Conservation (phyloP, 1,140 invertebrate genomes). For the Drosophila carrolli region DNA sequence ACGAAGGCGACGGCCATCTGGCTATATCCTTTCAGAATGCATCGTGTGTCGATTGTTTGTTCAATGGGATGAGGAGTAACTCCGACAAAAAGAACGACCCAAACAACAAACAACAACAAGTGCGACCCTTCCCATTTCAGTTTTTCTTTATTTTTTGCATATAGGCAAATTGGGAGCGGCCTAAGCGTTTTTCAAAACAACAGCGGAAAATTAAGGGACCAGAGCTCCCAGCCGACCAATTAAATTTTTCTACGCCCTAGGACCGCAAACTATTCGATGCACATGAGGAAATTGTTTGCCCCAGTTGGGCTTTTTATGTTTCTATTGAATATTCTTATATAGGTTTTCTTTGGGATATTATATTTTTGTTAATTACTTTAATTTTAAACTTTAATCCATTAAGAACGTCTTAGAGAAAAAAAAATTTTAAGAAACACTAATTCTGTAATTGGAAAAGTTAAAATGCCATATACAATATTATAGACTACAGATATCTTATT, state of each 20-base stretch:
- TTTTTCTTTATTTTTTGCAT: constrained; percentile 26
- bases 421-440: no score
- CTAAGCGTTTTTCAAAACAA: constrained; percentile 61
- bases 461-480: no score
- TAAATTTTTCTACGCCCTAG: constrained; percentile 61
- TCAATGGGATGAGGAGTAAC: constrained; percentile 11
- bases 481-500: no score
- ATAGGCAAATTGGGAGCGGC: constrained; percentile 14
- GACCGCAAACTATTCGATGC: constrained; percentile 59
- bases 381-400: no score
- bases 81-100: not conserved
- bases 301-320: not conserved
- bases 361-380: no score
- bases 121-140: constrained; percentile 23
- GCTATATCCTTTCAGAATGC: constrained; percentile 20
- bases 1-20: constrained; percentile 23
- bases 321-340: not conserved
- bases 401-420: no score
- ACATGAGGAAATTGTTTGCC: constrained; percentile 11
- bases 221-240: constrained; percentile 55
- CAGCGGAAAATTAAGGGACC: constrained; percentile 45
- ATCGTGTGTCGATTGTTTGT: constrained; percentile 46
- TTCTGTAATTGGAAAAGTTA: no score
- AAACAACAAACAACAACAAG: constrained; percentile 34
- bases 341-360: not conserved